These are phyloP conservation scores for Piscicola geometra DNA, from an alignment of 2,888 invertebrate genomes.

Conservation along the genomic window DNA sequence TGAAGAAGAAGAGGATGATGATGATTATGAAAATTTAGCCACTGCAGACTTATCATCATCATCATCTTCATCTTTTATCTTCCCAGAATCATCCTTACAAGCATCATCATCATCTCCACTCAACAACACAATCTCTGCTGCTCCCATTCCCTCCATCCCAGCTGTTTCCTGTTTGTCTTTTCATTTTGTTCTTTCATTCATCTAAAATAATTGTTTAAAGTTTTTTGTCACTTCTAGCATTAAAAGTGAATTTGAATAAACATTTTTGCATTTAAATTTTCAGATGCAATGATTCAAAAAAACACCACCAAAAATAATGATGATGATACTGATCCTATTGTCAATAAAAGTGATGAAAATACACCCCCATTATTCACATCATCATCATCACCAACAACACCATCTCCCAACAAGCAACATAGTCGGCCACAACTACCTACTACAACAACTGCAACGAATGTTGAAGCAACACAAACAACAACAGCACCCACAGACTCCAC, in stretches of 20 bases:
- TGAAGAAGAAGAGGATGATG: conserved; percentile 11
- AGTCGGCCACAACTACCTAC: too few species aligned
- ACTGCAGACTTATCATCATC: neutral
- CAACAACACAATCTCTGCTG: too few species aligned
- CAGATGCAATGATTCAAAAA: conserved; percentile 11
- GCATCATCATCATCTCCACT: neutral
- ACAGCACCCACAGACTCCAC: neutral
- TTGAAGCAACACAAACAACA: too few species aligned
- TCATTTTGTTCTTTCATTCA: too few species aligned
- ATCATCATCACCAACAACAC: too few species aligned
- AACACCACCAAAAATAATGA: neutral
- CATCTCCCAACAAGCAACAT: too few species aligned
- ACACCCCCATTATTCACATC: neutral
- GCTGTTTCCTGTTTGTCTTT: conserved; percentile 2
- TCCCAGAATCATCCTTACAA: neutral
- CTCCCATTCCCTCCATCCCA: conserved; percentile 14
- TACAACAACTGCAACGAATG: too few species aligned
- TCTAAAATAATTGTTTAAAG: too few species aligned
- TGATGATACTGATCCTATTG: neutral
- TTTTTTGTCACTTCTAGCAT: neutral
- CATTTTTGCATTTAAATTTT: neutral
- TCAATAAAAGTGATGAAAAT: neutral
- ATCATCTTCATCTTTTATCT: neutral
- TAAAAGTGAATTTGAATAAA: neutral
- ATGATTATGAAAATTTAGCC: neutral